Conservation (phyloP, 2,888 invertebrate genomes). For the Andrena camellia region DNA sequence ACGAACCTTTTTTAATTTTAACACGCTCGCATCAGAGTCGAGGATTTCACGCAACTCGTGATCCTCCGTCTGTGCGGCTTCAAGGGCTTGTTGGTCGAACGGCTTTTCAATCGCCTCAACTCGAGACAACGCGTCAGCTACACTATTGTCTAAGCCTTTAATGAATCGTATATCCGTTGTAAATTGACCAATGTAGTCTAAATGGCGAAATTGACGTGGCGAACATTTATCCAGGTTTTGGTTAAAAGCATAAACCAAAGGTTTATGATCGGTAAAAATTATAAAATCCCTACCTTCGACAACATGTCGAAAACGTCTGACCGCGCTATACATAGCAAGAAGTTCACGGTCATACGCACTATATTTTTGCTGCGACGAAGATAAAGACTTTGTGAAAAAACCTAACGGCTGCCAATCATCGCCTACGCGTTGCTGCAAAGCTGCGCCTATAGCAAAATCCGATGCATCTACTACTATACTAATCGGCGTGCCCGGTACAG, state of each 20-base stretch:
- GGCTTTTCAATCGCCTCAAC: neutral
- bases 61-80: neutral
- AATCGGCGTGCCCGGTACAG: slow-evolving; percentile 41
- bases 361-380: neutral
- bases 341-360: neutral
- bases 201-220: neutral
- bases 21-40: neutral
- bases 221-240: neutral
- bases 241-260: neutral
- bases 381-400: neutral
- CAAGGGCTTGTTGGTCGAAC: neutral
- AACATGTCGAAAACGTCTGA: slow-evolving; percentile 1
- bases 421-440: slow-evolving; percentile 36
- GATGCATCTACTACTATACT: neutral
- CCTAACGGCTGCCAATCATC: slow-evolving; percentile 35
- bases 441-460: slow-evolving; percentile 50
- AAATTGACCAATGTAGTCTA: neutral
- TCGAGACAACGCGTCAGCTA: neutral
- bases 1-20: neutral
- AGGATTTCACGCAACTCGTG: neutral
- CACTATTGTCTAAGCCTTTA: neutral
- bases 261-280: neutral
- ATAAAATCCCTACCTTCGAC: neutral
- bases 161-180: neutral
- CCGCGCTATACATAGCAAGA: neutral